Evolutionary conservation across 1,140 invertebrate genomes (phyloP), one percentile per base, ranked within the genome.

Genomic region (Xylocopa sonorina): DNA sequence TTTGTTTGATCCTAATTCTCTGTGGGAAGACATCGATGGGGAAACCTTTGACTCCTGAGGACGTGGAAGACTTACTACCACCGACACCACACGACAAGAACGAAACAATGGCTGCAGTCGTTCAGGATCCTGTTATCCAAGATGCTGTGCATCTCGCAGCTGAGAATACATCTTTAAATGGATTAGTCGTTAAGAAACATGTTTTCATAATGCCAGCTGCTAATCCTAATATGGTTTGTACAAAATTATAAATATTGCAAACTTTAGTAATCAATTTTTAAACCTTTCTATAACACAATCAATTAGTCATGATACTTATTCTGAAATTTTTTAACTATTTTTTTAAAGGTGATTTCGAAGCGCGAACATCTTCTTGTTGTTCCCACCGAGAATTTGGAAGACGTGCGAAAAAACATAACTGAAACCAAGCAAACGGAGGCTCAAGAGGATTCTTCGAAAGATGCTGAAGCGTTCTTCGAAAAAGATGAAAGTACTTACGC

Each of bases 301-400:
- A n/a, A n/a, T n/a, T n/a, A n/a, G n/a, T n/a, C n/a, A n/a, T n/a
- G n/a, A n/a, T n/a, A n/a, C n/a, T n/a, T n/a, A n/a, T n/a, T n/a
- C n/a, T n/a, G n/a, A n/a, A n/a, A n/a, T n/a, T n/a, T n/a, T n/a
- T 9, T 34, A 71, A 21, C 32, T 66, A 5, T 14, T 55, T 21
- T 60, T 41, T 72, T 78, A 12, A 80, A 91, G 90, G 82, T 91
- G n/a, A 80, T 91, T 2, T 82, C 90, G 3, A 84, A 89, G 38
- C 82, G 88, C 9, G 86, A 90, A 18, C 89, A 91, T 51, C 67
- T 91, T 55, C 87, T 90, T 6, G 86, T 86, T 4, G 85, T 89
- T 46, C 90, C 90, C 0, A 78, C 84, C 12, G 63, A 24, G n/a
- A 68, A 87, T n/a, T 63, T 87, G 66, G 82, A 87, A 9, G 85